phyloP scores from a whole-genome alignment of 64 coral and sea anemone species.

The Stichodactyla helianthus region DNA sequence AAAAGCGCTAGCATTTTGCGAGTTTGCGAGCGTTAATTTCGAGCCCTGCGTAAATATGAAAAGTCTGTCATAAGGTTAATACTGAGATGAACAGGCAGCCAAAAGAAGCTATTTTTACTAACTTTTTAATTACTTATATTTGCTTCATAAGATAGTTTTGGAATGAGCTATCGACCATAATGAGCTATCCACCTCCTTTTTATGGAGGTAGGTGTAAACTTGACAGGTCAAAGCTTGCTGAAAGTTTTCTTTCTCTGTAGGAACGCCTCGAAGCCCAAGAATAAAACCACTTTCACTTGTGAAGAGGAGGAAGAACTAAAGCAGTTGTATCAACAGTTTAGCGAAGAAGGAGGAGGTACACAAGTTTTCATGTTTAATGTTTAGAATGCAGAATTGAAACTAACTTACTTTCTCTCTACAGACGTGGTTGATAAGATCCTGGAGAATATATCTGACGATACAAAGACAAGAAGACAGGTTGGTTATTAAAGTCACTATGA shows the following conservation, averaged over 20 bases:
- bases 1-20: no score
- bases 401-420: not conserved
- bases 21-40: no score
- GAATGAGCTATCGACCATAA: no score
- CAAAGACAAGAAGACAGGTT: constrained; percentile 59
- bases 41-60: no score
- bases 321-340: constrained; percentile 43
- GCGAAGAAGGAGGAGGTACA: constrained; percentile 47
- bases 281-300: constrained; percentile 39
- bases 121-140: no score
- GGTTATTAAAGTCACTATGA: not conserved
- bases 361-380: not conserved
- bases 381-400: not conserved
- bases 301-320: constrained; percentile 72
- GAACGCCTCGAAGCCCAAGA: constrained; percentile 15
- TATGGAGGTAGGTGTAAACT: no score
- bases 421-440: constrained; percentile 67
- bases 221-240: no score
- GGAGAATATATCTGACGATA: constrained; percentile 47
- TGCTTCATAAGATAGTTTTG: no score
- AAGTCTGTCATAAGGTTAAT: no score
- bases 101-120: no score
- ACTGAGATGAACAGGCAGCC: no score
- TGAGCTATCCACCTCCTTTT: no score
- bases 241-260: not conserved